Evolutionary conservation across 2,797 vertebrate species (phyloP).

Genomic region (Pterois miles): DNA sequence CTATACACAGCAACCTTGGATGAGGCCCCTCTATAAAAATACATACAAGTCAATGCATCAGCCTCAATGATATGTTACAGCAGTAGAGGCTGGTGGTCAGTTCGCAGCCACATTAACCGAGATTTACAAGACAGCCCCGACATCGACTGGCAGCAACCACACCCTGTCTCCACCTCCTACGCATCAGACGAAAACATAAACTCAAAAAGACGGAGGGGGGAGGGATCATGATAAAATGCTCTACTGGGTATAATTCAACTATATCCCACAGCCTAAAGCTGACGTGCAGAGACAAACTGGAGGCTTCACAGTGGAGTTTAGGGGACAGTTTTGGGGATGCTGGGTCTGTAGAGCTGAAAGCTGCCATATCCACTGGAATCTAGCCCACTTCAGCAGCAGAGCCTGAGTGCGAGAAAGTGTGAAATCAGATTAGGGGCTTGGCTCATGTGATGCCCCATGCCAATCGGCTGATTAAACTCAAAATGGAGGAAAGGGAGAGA

Average conservation of each 20-base stretch:
- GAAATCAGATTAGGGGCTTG: constrained; percentile 83
- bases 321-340: constrained; percentile 2
- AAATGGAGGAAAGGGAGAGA: constrained; percentile 63
- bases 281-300: constrained; percentile 22
- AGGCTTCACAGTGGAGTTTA: background rate
- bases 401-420: constrained; percentile 77
- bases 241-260: constrained; percentile 59
- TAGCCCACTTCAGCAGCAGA: constrained; percentile 64
- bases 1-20: background rate
- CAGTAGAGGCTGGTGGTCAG: constrained; percentile 24
- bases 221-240: constrained; percentile 40
- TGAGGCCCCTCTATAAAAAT: background rate
- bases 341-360: background rate
- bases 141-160: constrained; percentile 58
- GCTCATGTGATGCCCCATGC: constrained; percentile 82
- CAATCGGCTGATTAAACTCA: constrained; percentile 80
- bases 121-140: constrained; percentile 41
- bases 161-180: constrained; percentile 69
- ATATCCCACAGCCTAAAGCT: constrained; percentile 44
- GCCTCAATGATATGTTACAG: constrained; percentile 22
- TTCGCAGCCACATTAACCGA: constrained; percentile 36
- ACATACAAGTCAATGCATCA: constrained; percentile 25
- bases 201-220: constrained; percentile 25
- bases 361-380: constrained; percentile 62
- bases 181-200: constrained; percentile 74